These are phyloP conservation scores for Bos indicus DNA, from an alignment of 2,113 vertebrate species.

Conservation along the genomic window DNA sequence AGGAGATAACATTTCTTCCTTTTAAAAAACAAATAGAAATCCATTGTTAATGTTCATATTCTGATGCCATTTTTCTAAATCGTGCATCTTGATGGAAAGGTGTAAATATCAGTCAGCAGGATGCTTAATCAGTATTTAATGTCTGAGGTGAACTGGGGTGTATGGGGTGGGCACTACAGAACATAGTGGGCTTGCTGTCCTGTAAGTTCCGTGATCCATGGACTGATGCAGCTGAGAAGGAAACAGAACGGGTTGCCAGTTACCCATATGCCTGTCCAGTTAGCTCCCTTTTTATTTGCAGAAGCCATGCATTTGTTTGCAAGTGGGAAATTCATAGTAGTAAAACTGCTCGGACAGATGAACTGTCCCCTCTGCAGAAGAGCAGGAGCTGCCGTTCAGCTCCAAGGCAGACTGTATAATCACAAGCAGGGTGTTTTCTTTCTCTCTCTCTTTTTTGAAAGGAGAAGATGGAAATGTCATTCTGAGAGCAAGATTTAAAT, in stretches of 20 bases:
- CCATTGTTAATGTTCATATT: neutral
- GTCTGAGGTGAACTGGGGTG: neutral
- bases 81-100: neutral
- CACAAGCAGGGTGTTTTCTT: neutral
- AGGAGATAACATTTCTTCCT: constrained; percentile 59
- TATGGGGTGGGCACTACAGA: neutral
- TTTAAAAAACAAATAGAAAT: constrained; percentile 34
- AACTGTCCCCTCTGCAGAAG: constrained; percentile 14
- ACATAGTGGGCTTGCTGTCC: neutral
- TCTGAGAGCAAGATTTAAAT: constrained; percentile 83
- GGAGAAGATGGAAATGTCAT: constrained; percentile 69
- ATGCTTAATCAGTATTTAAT: neutral
- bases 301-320: neutral
- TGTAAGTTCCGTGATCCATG: constrained; percentile 6
- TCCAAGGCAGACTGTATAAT: constrained; percentile 23
- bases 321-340: neutral
- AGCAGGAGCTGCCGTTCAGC: constrained; percentile 12
- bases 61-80: constrained; percentile 51
- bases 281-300: constrained; percentile 37
- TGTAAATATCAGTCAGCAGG: constrained; percentile 26
- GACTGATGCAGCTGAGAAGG: neutral
- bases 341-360: neutral
- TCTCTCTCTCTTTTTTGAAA: constrained; percentile 29
- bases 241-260: neutral
- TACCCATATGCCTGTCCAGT: neutral